Evolutionary conservation across 2,888 invertebrate genomes (phyloP).

Genomic region (Andrena minutula): DNA sequence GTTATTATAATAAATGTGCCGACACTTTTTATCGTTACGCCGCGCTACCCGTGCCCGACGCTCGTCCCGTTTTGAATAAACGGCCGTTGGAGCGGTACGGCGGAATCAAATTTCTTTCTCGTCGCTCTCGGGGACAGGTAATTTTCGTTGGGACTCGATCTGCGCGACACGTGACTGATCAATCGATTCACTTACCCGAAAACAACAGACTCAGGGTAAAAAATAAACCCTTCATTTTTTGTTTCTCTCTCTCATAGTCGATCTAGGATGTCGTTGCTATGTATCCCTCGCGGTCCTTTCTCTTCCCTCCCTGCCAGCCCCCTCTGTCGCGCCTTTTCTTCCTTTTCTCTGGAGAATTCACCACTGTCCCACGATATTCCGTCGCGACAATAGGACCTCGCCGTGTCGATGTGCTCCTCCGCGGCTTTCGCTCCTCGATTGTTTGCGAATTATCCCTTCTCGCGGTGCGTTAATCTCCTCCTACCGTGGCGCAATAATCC

Average conservation of each 20-base stretch:
- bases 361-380: background rate
- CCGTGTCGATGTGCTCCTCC: background rate
- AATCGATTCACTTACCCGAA: constrained; percentile 79
- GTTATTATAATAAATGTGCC: constrained; percentile 47
- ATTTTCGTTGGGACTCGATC: background rate
- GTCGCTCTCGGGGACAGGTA: background rate
- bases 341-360: constrained; percentile 12
- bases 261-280: constrained; percentile 47
- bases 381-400: constrained; percentile 12
- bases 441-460: constrained; percentile 46
- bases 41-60: background rate
- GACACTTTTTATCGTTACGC: constrained; percentile 19
- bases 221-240: constrained; percentile 82
- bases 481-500: constrained; percentile 51
- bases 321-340: constrained; percentile 4
- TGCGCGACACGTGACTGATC: constrained; percentile 28
- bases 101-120: background rate
- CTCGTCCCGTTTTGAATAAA: background rate
- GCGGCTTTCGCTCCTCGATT: constrained; percentile 55
- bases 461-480: constrained; percentile 40
- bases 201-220: constrained; percentile 82
- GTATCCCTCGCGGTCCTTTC: constrained; percentile 35
- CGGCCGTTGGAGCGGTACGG: background rate
- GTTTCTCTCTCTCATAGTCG: constrained; percentile 74
- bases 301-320: background rate